Evolutionary conservation across 2,797 vertebrate species (phyloP).

Genomic region (Sebastes minor): DNA sequence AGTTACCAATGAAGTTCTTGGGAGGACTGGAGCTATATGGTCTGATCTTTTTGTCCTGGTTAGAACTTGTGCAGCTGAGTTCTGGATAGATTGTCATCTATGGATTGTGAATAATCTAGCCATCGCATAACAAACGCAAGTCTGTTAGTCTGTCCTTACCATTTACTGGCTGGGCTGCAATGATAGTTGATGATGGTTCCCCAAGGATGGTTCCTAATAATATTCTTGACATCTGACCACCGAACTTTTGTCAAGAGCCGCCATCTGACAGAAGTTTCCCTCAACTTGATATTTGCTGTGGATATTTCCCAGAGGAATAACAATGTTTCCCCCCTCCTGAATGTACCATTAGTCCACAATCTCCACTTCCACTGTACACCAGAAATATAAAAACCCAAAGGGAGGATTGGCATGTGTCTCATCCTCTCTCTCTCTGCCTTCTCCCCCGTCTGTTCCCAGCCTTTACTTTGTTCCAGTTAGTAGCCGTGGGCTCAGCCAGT

Average conservation of each 20-base stretch:
- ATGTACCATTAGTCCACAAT: neutral
- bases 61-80: too few relatives aligned
- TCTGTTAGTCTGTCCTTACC: neutral
- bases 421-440: neutral
- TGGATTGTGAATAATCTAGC: too few relatives aligned
- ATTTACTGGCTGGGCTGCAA: neutral
- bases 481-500: conserved; percentile 88
- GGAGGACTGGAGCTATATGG: neutral
- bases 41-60: too few relatives aligned
- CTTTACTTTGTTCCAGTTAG: conserved; percentile 92
- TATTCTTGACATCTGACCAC: neutral
- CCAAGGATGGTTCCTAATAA: neutral
- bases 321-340: neutral
- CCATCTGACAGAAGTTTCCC: neutral
- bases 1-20: too few relatives aligned
- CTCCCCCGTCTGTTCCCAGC: conserved; percentile 69
- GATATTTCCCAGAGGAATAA: neutral
- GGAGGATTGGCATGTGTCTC: neutral
- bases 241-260: neutral
- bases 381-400: too few relatives aligned
- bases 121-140: too few relatives aligned
- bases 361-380: neutral
- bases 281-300: neutral
- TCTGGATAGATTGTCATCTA: too few relatives aligned
- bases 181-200: neutral